Evolutionary conservation across 2,113 vertebrate genomes (phyloP).

Genomic region (Hyla sarda): DNA sequence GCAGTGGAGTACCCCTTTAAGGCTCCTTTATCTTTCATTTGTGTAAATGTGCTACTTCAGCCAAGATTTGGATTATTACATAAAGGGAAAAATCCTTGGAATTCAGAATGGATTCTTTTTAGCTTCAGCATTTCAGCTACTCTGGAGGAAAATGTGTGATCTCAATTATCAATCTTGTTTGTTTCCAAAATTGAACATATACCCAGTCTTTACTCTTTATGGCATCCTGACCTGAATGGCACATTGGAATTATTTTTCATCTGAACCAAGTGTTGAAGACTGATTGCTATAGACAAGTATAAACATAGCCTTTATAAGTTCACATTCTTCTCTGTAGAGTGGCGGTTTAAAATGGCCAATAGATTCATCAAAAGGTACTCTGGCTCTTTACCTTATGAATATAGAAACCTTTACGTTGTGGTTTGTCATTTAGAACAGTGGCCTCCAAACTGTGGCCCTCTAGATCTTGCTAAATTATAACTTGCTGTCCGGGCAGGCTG

Average conservation of each 20-base stretch:
- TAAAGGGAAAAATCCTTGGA: background rate
- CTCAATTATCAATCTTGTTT: conserved; percentile 44
- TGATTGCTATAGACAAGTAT: conserved; percentile 26
- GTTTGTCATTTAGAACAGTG: too few species aligned
- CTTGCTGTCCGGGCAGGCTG: too few species aligned
- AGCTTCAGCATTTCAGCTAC: background rate
- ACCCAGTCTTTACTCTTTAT: background rate
- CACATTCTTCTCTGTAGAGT: background rate
- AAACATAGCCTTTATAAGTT: background rate
- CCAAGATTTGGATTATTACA: background rate
- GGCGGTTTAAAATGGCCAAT: background rate
- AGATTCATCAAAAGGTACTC: background rate
- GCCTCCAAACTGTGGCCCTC: too few species aligned
- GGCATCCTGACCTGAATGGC: conserved; percentile 8
- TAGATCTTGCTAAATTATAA: too few species aligned
- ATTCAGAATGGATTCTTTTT: background rate
- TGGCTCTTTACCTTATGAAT: background rate
- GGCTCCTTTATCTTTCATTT: background rate
- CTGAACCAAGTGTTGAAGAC: background rate
- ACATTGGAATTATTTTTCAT: background rate
- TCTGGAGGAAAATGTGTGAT: conserved; percentile 3
- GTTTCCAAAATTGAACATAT: conserved; percentile 39
- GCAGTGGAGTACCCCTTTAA: too few species aligned
- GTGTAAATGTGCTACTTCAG: background rate
- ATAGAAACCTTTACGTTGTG: background rate